A percentile compares a stretch with the other conserved stretches of the same genome.
phyloP scores from a whole-genome alignment of 2,797 vertebrate species.

The Telmatherina bonti region DNA sequence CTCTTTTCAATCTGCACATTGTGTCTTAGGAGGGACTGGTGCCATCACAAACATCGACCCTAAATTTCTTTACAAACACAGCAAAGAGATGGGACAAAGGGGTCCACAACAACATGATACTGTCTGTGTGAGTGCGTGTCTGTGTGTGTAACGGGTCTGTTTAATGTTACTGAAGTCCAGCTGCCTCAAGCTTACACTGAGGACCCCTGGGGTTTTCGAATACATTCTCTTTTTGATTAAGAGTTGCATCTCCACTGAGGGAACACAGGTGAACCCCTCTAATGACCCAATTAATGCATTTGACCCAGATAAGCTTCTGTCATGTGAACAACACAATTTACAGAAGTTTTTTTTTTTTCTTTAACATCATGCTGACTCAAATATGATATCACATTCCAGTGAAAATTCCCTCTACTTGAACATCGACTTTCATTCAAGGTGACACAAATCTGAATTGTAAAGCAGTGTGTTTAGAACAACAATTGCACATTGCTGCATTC shows the following conservation, averaged over 20 bases:
- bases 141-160: slow-evolving; percentile 12
- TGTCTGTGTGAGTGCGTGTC: slow-evolving; percentile 10
- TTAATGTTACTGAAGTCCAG: slow-evolving; percentile 57
- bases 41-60: slow-evolving; percentile 71
- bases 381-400: no score
- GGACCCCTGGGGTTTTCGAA: slow-evolving; percentile 56
- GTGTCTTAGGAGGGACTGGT: slow-evolving; percentile 70
- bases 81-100: slow-evolving; percentile 62
- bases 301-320: slow-evolving; percentile 27
- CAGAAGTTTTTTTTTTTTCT: background rate
- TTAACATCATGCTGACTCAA: background rate
- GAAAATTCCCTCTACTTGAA: no score
- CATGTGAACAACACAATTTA: slow-evolving; percentile 1
- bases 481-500: no score
- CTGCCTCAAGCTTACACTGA: slow-evolving; percentile 46
- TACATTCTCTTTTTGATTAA: slow-evolving; percentile 58
- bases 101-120: slow-evolving; percentile 61
- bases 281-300: slow-evolving; percentile 41
- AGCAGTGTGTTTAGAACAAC: no score
- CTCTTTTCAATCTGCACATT: slow-evolving; percentile 74
- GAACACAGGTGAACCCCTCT: slow-evolving; percentile 60
- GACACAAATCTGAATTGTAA: no score
- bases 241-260: slow-evolving; percentile 36
- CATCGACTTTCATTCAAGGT: no score
- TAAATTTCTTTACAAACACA: slow-evolving; percentile 66